Base-by-base conservation (phyloP, 2,888 invertebrate species). In the Drosophila incognita region DNA sequence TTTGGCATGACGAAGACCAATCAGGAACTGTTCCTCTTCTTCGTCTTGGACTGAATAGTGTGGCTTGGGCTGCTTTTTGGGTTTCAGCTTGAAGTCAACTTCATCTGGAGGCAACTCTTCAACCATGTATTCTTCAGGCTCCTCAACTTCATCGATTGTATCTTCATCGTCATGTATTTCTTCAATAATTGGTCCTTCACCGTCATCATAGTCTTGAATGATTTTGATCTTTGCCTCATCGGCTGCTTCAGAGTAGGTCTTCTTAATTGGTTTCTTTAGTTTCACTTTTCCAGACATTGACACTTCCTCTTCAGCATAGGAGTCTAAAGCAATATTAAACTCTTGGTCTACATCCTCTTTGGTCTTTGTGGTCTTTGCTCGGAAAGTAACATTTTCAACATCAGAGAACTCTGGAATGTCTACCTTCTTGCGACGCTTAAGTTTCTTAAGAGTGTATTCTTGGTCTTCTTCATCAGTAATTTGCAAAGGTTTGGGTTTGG, bases 301-400 rank as follows among this genome's bases (percentile, higher is more conserved):
- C 81, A 97, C 96, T 93, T 97, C 97, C 94, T 97, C 97, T 93
- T 97, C 97, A 46, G 97, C 97, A 91, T 97, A 97, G 0, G 96
- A 96, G 93, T 97, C 96, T 72, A 97, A 93, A 15, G 96, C 96
- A 79, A 97, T 97, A 92, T 96, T 97, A 91, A 97, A 97, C 93
- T 97, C 97, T 93, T 97, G 97, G 90, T 97, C 97, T 18, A 97
- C 96, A 86, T 97, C 96, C 94, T 97, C 97, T 92, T 96, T 96
- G 0, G 96, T 96, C 94, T 96, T 97, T 0, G 95, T 96, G 7
- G 94, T 93, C 92, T 95, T 96, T 15, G 97, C 96, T 83, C 96
- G 95, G 93, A 97, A 97, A 46, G 96, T 97, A 0, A 97, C 97
- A 82, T 95, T 96, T 94, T 97, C 96, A 13, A 95, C 95, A 89